Percentiles rank a stretch among this genome's conserved stretches.
These are phyloP conservation scores for Zaprionus kolodkinae DNA, from an alignment of 1,140 invertebrate genomes.

Conservation along the genomic window DNA sequence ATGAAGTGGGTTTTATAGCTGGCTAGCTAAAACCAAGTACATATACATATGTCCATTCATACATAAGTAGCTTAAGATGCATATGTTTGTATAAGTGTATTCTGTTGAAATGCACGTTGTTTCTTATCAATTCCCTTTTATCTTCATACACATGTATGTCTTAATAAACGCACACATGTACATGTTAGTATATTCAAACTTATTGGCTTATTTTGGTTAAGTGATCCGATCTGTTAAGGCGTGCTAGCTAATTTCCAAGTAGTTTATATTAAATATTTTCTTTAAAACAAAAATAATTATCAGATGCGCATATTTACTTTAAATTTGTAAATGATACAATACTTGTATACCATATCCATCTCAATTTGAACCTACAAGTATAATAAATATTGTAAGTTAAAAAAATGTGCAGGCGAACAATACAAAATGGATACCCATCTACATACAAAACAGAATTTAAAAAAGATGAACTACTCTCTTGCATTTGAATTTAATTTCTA, in stretches of 20 bases:
- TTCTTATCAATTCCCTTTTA: slow-evolving; percentile 66
- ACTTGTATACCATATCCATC: no score
- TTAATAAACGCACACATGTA: background rate
- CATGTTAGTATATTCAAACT: slow-evolving; percentile 7
- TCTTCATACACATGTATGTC: slow-evolving; percentile 29
- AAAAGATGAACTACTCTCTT: no score
- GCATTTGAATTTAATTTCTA: no score
- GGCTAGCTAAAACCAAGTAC: background rate
- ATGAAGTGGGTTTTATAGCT: no score
- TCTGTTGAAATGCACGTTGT: slow-evolving; percentile 19
- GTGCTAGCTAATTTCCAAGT: background rate
- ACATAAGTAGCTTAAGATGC: background rate
- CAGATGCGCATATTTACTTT: background rate
- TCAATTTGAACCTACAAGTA: no score
- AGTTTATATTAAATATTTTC: background rate
- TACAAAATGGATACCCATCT: background rate
- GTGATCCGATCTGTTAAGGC: background rate
- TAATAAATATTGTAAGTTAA: background rate
- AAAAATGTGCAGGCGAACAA: background rate
- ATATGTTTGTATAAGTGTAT: background rate
- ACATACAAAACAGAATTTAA: background rate
- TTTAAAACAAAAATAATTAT: background rate
- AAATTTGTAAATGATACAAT: no score
- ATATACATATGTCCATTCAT: background rate
- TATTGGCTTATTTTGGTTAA: slow-evolving; percentile 14